phyloP scores from a whole-genome alignment of 2,888 invertebrate species.

The Synergus umbraculus region DNA sequence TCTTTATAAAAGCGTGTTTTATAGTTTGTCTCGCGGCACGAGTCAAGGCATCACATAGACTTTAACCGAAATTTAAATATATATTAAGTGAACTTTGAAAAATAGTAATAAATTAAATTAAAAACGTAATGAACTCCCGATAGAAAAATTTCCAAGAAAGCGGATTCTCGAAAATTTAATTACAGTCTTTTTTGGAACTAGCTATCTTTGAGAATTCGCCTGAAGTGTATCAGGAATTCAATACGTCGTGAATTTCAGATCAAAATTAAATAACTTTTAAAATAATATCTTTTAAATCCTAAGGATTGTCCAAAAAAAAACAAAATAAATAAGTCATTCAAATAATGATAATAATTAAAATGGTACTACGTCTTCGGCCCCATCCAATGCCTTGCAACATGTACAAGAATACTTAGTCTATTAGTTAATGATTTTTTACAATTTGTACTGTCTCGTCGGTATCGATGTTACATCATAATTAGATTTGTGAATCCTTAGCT shows the following conservation, averaged over 20 bases:
- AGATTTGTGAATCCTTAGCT: constrained; percentile 58
- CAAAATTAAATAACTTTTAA: constrained; percentile 18
- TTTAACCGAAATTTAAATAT: constrained; percentile 31
- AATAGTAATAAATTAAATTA: constrained; percentile 2
- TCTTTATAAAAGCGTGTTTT: constrained; percentile 35
- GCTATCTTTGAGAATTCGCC: background rate
- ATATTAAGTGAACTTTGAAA: background rate
- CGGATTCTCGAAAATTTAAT: background rate
- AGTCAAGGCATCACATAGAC: constrained; percentile 31
- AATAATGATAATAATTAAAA: constrained; percentile 40
- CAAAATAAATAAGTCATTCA: constrained; percentile 37
- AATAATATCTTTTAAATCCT: constrained; percentile 28
- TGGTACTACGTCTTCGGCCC: background rate
- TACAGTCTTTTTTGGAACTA: background rate
- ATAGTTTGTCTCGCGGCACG: constrained; percentile 11
- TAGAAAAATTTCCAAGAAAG: background rate
- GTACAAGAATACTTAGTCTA: constrained; percentile 49
- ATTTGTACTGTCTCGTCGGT: constrained; percentile 67
- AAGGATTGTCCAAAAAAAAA: constrained; percentile 44
- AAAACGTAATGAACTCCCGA: background rate
- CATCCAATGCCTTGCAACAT: constrained; percentile 30
- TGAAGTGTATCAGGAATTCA: background rate
- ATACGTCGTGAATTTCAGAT: background rate
- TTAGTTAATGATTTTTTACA: constrained; percentile 51
- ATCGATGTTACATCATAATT: constrained; percentile 56